Percentiles rank a stretch among this genome's conserved stretches.
Conservation (phyloP, 2,888 invertebrate genomes). For the Polia nebulosa region DNA sequence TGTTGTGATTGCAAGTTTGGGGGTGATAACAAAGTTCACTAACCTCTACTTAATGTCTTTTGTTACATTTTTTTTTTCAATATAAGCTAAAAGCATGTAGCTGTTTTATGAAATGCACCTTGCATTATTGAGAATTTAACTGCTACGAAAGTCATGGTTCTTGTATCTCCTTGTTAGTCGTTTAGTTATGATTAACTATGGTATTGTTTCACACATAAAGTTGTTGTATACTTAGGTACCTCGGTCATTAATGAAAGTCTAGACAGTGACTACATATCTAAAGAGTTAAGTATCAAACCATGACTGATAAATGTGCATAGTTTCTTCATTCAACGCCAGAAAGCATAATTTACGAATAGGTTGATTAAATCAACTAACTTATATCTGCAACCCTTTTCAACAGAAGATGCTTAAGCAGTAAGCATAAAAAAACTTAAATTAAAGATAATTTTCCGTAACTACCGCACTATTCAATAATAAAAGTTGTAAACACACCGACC, state of each 20-base stretch:
- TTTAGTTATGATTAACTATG: no score
- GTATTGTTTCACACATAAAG: not conserved
- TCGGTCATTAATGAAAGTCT: not conserved
- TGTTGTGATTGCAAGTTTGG: not conserved
- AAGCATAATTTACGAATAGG: not conserved
- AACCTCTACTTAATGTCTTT: no score
- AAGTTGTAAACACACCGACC: slow-evolving; percentile 56
- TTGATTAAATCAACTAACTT: not conserved
- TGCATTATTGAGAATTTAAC: not conserved
- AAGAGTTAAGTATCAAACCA: not conserved
- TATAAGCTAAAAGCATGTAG: no score
- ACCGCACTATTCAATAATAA: slow-evolving; percentile 38
- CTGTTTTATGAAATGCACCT: no score
- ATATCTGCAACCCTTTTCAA: not conserved
- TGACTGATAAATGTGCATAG: not conserved
- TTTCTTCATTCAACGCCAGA: not conserved
- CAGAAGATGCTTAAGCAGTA: no score
- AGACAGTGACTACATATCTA: not conserved
- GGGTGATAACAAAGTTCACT: not conserved
- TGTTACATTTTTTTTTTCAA: no score
- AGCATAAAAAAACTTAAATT: no score
- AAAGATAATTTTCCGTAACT: not conserved
- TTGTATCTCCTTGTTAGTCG: no score
- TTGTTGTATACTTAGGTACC: not conserved
- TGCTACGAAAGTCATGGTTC: not conserved